Evolutionary conservation across 2,888 invertebrate species (phyloP).

Genomic region (Linnaemya tessellans): DNA sequence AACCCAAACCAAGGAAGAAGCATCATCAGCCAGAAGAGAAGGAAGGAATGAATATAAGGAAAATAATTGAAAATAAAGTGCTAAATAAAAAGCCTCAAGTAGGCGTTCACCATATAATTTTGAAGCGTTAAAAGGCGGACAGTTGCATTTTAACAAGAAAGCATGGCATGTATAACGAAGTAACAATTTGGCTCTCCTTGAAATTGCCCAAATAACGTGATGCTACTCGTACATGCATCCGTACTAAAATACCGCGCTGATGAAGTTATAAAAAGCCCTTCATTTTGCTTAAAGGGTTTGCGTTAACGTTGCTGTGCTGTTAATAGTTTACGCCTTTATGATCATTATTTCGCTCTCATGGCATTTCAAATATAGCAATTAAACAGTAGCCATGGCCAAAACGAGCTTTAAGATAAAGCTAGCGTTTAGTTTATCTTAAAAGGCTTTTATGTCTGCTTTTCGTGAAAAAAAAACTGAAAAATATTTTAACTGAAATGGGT

Average conservation of each 20-base stretch:
- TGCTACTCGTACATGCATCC: neutral
- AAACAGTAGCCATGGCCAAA: conserved; percentile 65
- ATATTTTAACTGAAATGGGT: conserved; percentile 35
- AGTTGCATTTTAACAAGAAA: conserved; percentile 71
- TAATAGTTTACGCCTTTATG: conserved; percentile 68
- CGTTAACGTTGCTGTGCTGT: neutral
- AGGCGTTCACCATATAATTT: conserved; percentile 75
- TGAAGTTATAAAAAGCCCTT: conserved; percentile 67
- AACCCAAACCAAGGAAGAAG: neutral
- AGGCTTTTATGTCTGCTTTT: conserved; percentile 20
- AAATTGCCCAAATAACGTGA: conserved; percentile 31
- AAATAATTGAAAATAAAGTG: conserved; percentile 66
- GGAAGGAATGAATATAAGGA: conserved; percentile 5
- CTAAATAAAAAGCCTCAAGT: conserved; percentile 52
- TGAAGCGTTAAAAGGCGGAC: conserved; percentile 80
- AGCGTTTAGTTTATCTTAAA: conserved; percentile 58
- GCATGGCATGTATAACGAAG: conserved; percentile 18
- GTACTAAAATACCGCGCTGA: conserved; percentile 8
- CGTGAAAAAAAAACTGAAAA: conserved; percentile 11
- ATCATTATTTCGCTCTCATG: conserved; percentile 15
- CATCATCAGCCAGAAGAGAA: neutral
- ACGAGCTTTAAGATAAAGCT: conserved; percentile 57
- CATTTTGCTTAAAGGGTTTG: conserved; percentile 64
- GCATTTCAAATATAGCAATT: conserved; percentile 44
- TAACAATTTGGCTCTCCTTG: conserved; percentile 22